Percentiles rank a stretch among this genome's conserved stretches.
Conservation (phyloP, 2,888 invertebrate genomes). For the Barypeithes pellucidus region DNA sequence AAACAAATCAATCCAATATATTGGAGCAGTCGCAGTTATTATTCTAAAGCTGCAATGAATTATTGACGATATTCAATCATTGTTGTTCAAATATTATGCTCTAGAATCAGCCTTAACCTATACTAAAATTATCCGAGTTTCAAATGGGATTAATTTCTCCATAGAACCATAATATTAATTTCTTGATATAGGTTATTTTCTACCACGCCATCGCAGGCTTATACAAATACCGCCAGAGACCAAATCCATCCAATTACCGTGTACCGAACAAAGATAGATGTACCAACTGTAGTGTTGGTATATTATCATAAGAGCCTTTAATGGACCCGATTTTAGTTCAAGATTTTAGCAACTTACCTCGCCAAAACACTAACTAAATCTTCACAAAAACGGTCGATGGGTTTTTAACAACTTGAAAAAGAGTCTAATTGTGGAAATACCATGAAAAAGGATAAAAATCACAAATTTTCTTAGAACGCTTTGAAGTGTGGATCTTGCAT, state of each 20-base stretch:
- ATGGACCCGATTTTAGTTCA: slow-evolving; percentile 26
- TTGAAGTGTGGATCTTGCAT: slow-evolving; percentile 11
- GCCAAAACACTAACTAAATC: slow-evolving; percentile 35
- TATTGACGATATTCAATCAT: no score
- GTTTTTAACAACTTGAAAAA: slow-evolving; percentile 21
- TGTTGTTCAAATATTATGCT: no score
- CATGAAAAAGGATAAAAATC: slow-evolving; percentile 34
- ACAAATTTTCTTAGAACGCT: slow-evolving; percentile 36
- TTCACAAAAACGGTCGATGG: slow-evolving; percentile 37
- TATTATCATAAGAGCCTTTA: slow-evolving; percentile 25
- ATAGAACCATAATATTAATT: neutral
- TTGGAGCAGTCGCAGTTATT: no score
- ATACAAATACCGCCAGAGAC: neutral
- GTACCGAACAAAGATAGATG: slow-evolving; percentile 7
- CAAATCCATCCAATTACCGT: neutral
- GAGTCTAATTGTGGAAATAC: slow-evolving; percentile 9
- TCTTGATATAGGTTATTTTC: neutral
- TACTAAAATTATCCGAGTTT: no score
- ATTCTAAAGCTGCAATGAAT: no score
- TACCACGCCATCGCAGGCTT: neutral
- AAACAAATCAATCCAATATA: no score
- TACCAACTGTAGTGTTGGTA: slow-evolving; percentile 1
- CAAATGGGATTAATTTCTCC: no score
- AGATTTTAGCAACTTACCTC: slow-evolving; percentile 48
- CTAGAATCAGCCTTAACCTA: no score